Conservation (phyloP, 2,113 vertebrate genomes). For the Cyanocitta stelleri region DNA sequence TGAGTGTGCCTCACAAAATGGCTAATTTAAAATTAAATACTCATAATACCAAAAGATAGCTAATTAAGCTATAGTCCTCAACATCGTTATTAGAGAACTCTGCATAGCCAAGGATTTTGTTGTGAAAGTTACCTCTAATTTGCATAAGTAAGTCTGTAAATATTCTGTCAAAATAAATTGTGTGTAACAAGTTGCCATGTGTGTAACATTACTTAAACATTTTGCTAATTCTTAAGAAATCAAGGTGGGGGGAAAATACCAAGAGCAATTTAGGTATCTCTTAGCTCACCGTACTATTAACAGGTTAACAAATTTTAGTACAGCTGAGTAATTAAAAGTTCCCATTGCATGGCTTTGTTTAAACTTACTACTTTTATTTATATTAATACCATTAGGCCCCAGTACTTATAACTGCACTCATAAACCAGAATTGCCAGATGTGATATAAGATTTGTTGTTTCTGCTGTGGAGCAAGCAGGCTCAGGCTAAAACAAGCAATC, state of each 20-base stretch:
- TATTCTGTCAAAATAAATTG: not conserved
- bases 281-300: not conserved
- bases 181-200: not conserved
- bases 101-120: not conserved
- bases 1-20: not conserved
- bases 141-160: not conserved
- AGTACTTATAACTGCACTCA: not conserved
- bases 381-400: not conserved
- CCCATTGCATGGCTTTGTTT: not conserved
- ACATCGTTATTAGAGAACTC: not conserved
- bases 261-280: not conserved
- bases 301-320: not conserved
- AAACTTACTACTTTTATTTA: not conserved
- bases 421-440: not conserved
- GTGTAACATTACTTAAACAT: not conserved
- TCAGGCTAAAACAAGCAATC: not conserved
- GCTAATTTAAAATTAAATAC: not conserved
- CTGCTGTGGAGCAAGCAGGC: not conserved
- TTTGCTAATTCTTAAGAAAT: not conserved
- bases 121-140: not conserved
- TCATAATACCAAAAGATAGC: not conserved
- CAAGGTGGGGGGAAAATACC: not conserved
- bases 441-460: constrained; percentile 19
- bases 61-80: not conserved
- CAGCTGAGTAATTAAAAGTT: not conserved